These are phyloP conservation scores for Channallabes apus DNA, from an alignment of 2,797 vertebrate genomes.

Conservation along the genomic window DNA sequence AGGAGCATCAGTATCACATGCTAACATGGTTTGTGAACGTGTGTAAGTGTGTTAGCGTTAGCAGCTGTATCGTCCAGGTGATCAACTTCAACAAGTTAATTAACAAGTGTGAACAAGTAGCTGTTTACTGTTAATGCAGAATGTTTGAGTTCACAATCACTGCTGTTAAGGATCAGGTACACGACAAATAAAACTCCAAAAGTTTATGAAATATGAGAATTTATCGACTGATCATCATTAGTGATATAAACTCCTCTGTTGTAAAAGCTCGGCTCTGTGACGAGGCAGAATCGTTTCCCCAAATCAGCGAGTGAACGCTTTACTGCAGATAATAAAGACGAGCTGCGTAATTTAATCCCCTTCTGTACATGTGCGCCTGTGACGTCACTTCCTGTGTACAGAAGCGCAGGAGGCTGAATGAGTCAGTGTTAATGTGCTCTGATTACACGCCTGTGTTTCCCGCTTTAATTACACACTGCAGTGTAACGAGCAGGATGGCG, in stretches of 20 bases:
- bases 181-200: too few species aligned
- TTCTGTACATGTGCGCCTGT: background rate
- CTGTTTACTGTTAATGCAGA: too few species aligned
- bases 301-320: background rate
- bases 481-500: conserved; percentile 15
- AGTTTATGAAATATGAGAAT: too few species aligned
- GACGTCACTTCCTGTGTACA: conserved; percentile 9
- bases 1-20: too few species aligned
- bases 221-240: background rate
- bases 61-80: too few species aligned
- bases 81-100: too few species aligned
- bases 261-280: background rate
- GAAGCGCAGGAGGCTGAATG: conserved; percentile 33
- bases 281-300: background rate
- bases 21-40: too few species aligned
- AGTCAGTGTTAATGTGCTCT: conserved; percentile 25
- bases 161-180: too few species aligned
- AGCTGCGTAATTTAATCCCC: background rate
- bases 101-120: too few species aligned
- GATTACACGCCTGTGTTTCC: conserved; percentile 39
- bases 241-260: too few species aligned
- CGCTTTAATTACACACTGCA: conserved; percentile 33
- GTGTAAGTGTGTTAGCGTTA: too few species aligned
- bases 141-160: too few species aligned
- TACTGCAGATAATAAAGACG: background rate